Conservation (phyloP, 2,113 vertebrate genomes). For the Camelus bactrianus region DNA sequence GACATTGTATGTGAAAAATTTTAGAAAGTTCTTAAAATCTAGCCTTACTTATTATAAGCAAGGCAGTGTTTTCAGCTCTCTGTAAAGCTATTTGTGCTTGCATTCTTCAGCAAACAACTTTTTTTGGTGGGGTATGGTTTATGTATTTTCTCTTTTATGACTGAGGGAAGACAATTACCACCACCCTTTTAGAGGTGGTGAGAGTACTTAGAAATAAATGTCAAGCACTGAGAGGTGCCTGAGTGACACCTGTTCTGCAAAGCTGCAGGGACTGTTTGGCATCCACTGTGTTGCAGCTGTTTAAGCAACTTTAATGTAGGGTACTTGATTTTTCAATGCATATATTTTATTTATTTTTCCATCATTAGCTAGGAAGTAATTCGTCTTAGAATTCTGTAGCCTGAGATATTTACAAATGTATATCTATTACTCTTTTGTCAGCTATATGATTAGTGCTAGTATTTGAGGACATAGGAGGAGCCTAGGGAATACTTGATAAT, state of each 20-base stretch:
- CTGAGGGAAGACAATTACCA: not conserved
- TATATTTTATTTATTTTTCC: conserved; percentile 45
- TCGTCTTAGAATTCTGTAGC: conserved; percentile 32
- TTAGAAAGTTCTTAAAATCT: conserved; percentile 6
- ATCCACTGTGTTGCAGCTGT: not conserved
- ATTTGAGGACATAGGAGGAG: not conserved
- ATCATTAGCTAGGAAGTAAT: conserved; percentile 8
- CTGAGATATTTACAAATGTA: conserved; percentile 31
- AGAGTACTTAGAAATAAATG: conserved; percentile 1
- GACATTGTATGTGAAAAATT: not conserved
- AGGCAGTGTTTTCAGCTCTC: conserved; percentile 34
- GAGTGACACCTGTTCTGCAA: not conserved
- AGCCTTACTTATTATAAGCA: not conserved
- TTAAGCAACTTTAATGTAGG: conserved; percentile 22
- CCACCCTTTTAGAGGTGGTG: conserved; percentile 29
- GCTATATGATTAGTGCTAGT: not conserved
- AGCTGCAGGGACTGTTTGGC: not conserved
- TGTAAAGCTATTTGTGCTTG: conserved; percentile 29
- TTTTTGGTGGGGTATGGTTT: not conserved
- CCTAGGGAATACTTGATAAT: conserved; percentile 22
- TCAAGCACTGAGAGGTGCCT: not conserved
- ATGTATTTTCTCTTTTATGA: conserved; percentile 30
- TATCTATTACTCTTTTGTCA: conserved; percentile 36
- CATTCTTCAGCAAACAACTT: not conserved
- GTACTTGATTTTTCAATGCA: not conserved